Base-by-base conservation (phyloP, 2,797 vertebrate genomes). In the Pelobates cultripes region DNA sequence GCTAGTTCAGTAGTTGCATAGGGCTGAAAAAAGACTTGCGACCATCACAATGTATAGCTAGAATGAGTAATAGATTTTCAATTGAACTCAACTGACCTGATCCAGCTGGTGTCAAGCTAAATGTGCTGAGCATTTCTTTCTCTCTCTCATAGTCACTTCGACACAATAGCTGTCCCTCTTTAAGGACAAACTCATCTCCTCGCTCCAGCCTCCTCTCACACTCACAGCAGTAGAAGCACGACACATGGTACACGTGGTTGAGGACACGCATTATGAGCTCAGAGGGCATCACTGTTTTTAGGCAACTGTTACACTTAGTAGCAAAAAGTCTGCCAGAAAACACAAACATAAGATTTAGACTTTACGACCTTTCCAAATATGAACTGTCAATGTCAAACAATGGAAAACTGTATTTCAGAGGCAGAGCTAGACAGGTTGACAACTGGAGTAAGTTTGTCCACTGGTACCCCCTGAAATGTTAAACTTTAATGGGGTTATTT, bases 161-260 rank as follows among this genome's bases (percentile, higher is more conserved):
- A 75, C 96, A 97, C 44, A 97, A 93, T 88, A 97, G 94, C 90
- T 97, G 96, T 67, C 96, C 96, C 86, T 97, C 96, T 83, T 97
- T 97, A 84, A 97, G 91, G 84, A 97, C 96, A 60, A 97, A 97
- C 92, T 97, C 96, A 13, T 97, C 96, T 0, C 96, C 96, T 42
- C 94, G 92, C 89, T 96, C 95, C 87, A 97, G 94, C 42, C 94
- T 91, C 67, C 95, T 93, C 90, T 97, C 96, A 10, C 96, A 97
- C 92, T 96, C 96, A n/a, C 96, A 97, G 92, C 96, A 97, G 91
- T 89, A 96, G 91, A 97, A 97, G 91, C 96, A 97, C 84, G 92
- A 94, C 73, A 96, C 92, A 84, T 97, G 96, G 89, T 97, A 97
- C 86, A 97, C 96, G 85, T 96, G 94, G 79, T 94, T 95, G 85